Conservation (phyloP, 2,113 vertebrate genomes). For the Oreotrochilus melanogaster region DNA sequence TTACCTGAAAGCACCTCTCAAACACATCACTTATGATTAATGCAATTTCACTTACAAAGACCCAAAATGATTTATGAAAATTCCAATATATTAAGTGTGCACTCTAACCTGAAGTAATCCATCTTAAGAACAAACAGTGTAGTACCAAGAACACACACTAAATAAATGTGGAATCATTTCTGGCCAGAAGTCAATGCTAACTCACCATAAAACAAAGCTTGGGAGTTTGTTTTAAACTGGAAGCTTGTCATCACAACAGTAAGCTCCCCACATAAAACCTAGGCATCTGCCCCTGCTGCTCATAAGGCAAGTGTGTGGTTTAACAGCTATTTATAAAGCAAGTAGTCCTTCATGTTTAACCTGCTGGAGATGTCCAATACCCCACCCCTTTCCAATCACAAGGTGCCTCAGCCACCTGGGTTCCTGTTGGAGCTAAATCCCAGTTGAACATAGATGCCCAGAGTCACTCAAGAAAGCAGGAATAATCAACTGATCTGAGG, state of each 20-base stretch:
- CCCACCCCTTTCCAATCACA: not conserved
- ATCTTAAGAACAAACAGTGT: not conserved
- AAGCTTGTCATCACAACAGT: fast-evolving
- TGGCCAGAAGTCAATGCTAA: fast-evolving
- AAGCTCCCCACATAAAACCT: fast-evolving
- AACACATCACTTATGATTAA: fast-evolving
- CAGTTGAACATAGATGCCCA: not conserved
- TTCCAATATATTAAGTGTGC: fast-evolving
- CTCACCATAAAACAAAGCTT: fast-evolving
- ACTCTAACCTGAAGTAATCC: not conserved
- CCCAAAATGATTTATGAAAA: fast-evolving
- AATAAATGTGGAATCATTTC: fast-evolving
- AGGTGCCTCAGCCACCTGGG: not conserved
- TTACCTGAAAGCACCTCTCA: not conserved
- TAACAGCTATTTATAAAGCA: not conserved
- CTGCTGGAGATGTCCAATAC: not conserved
- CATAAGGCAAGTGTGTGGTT: fast-evolving
- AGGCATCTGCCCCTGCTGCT: not conserved
- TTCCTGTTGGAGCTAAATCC: not conserved
- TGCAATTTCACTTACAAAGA: not conserved
- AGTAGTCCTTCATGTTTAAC: not conserved
- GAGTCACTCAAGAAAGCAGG: fast-evolving
- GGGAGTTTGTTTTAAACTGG: not conserved
- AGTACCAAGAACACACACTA: fast-evolving
- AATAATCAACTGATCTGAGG: not conserved